phyloP scores from a whole-genome alignment of 2,888 invertebrate species.

The Himalopsyche tibetana region DNA sequence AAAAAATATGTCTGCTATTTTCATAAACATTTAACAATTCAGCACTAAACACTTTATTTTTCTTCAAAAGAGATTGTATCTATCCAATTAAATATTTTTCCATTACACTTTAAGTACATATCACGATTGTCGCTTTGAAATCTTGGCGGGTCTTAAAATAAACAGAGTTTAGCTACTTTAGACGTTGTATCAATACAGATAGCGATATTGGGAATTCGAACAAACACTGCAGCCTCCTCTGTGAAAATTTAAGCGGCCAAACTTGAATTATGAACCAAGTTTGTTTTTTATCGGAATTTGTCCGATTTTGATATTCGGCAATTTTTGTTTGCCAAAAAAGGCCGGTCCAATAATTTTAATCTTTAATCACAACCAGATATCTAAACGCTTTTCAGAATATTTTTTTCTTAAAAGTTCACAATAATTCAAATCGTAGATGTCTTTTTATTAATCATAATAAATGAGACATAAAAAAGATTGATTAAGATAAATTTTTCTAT shows the following conservation, averaged over 20 bases:
- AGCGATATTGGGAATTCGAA: constrained; percentile 56
- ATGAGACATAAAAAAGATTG: no score
- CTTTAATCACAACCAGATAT: constrained; percentile 5
- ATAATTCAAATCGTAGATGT: no score
- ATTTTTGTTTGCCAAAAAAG: neutral
- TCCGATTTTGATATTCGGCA: constrained; percentile 36
- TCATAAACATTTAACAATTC: no score
- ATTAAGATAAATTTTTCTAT: no score
- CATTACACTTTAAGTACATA: constrained; percentile 2
- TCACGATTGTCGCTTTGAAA: neutral
- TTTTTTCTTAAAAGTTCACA: no score
- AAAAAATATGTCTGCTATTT: no score
- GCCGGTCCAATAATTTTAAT: neutral
- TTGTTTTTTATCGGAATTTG: constrained; percentile 25
- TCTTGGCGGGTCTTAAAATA: neutral
- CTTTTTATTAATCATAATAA: no score
- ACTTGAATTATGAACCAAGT: constrained; percentile 30
- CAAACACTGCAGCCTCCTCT: constrained; percentile 51
- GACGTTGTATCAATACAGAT: constrained; percentile 55
- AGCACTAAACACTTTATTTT: no score
- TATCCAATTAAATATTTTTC: constrained; percentile 27
- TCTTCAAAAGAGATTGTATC: neutral
- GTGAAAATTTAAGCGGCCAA: neutral
- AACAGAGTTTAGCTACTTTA: constrained; percentile 32
- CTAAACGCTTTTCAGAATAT: neutral